These are phyloP conservation scores for Cygnus buccinator DNA, from an alignment of 2,113 vertebrate species.

Conservation along the genomic window DNA sequence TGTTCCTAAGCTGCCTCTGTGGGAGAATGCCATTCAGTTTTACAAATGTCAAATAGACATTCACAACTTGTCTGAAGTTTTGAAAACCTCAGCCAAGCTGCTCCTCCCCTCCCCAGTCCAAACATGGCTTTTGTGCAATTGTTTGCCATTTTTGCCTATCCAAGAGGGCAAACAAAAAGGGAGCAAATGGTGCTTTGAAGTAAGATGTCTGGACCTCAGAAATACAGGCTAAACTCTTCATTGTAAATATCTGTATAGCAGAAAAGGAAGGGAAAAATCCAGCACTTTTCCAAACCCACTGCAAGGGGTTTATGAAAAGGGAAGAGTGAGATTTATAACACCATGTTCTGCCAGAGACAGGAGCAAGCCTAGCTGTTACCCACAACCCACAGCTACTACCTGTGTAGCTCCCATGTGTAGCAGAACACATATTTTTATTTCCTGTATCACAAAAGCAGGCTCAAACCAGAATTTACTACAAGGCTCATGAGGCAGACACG, in stretches of 20 bases:
- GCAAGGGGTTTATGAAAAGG: not conserved
- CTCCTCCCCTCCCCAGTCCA: not conserved
- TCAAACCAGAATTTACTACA: not conserved
- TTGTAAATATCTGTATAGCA: not conserved
- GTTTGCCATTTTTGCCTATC: not conserved
- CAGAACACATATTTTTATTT: not conserved
- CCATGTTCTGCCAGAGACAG: not conserved
- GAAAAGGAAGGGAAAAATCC: not conserved
- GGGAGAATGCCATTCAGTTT: not conserved
- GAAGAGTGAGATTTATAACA: not conserved
- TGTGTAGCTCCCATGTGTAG: not conserved
- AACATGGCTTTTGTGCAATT: not conserved
- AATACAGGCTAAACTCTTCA: not conserved
- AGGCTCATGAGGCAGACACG: not conserved
- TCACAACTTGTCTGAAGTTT: not conserved
- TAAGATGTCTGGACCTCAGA: not conserved
- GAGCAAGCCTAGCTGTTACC: not conserved
- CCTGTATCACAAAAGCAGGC: not conserved
- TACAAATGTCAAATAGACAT: not conserved
- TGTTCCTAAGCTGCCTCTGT: not conserved
- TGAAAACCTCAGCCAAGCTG: not conserved
- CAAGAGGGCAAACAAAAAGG: not conserved
- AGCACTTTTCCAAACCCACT: not conserved
- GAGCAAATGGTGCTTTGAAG: not conserved
- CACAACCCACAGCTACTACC: not conserved